Percentiles rank a stretch among this genome's conserved stretches.
Conservation (phyloP, 2,113 vertebrate species). For the Empidonax alnorum region DNA sequence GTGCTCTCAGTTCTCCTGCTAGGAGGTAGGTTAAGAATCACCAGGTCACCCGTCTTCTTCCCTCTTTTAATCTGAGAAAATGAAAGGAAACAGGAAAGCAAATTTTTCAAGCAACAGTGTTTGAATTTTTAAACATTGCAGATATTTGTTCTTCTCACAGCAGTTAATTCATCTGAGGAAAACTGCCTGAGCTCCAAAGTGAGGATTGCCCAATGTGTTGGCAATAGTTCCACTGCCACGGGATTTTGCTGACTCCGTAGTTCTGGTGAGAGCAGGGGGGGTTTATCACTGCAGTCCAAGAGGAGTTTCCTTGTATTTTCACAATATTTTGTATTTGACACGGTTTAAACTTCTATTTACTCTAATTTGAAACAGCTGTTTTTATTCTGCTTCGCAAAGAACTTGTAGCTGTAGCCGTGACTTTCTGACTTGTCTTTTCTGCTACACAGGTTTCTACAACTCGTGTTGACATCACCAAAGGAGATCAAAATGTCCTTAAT, state of each 20-base stretch:
- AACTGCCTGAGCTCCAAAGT: neutral
- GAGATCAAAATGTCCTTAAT: neutral
- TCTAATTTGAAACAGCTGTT: neutral
- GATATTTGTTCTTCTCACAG: neutral
- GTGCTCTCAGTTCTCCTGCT: neutral
- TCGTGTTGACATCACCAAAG: neutral
- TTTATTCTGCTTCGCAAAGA: neutral
- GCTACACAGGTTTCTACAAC: neutral
- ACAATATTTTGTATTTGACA: neutral
- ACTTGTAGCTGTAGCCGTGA: accelerated
- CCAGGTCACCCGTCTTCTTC: neutral
- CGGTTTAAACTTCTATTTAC: neutral
- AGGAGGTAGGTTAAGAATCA: neutral
- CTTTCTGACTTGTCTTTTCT: neutral
- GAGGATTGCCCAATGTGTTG: neutral
- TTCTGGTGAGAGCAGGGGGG: neutral
- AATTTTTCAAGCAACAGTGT: neutral
- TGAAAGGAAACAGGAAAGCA: neutral
- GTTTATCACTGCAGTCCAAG: neutral
- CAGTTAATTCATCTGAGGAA: neutral
- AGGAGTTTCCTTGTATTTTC: neutral
- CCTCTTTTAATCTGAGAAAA: neutral
- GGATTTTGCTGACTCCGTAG: neutral
- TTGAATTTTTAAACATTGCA: neutral
- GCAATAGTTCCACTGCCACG: neutral